Percentiles rank a stretch among this genome's conserved stretches.
Conservation (phyloP, 2,797 vertebrate species). For the Notolepis coatsorum region DNA sequence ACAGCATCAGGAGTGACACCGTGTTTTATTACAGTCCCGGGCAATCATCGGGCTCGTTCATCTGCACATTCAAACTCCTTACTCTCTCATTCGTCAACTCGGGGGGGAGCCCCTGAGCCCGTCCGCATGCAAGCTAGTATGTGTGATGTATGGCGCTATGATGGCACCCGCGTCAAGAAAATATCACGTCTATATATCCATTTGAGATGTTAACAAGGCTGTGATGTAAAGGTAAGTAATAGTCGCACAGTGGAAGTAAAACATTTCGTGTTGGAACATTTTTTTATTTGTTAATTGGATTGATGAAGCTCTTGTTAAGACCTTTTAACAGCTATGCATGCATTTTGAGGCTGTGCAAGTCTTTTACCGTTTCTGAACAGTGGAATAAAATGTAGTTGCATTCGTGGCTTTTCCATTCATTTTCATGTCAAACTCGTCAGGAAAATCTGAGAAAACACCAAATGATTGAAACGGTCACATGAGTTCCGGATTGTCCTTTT, state of each 20-base stretch:
- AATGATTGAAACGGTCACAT: too few species aligned
- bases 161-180: constrained; percentile 29
- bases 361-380: too few species aligned
- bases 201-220: constrained; percentile 30
- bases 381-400: too few species aligned
- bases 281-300: neutral
- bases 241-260: neutral
- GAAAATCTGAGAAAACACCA: too few species aligned
- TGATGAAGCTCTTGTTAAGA: constrained; percentile 1
- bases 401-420: too few species aligned
- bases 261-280: constrained; percentile 8
- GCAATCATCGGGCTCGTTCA: constrained; percentile 69
- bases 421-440: too few species aligned
- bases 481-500: too few species aligned
- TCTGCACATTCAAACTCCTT: constrained; percentile 74
- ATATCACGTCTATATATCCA: constrained; percentile 47
- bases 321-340: too few species aligned
- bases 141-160: constrained; percentile 51
- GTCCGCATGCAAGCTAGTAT: constrained; percentile 32
- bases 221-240: constrained; percentile 37
- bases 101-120: constrained; percentile 16
- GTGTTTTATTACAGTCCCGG: constrained; percentile 73
- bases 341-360: too few species aligned
- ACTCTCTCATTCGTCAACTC: constrained; percentile 69
- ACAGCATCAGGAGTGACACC: constrained; percentile 66